A percentile compares a stretch with the other conserved stretches of the same genome.
Conservation (phyloP, 2,113 vertebrate species). For the Peromyscus californicus region DNA sequence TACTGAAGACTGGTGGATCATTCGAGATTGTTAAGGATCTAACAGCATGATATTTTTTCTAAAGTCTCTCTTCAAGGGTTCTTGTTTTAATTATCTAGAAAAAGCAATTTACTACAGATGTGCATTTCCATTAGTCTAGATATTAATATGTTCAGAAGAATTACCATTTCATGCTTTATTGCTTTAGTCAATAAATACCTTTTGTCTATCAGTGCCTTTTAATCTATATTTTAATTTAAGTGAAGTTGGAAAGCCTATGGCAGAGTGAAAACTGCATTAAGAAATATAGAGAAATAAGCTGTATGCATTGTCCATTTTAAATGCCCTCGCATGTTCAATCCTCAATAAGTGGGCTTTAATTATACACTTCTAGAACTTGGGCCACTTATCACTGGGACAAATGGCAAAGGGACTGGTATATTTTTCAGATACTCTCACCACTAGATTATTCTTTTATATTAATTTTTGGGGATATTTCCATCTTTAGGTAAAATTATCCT, state of each 20-base stretch:
- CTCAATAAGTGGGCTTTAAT: not conserved
- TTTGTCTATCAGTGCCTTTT: not conserved
- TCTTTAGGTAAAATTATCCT: not conserved
- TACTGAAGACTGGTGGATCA: not conserved
- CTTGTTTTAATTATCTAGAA: constrained; percentile 25
- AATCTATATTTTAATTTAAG: not conserved
- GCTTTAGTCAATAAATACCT: constrained; percentile 49
- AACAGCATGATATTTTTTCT: not conserved
- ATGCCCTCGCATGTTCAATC: not conserved
- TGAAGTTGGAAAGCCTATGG: not conserved
- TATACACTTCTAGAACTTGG: not conserved
- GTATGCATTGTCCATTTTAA: not conserved
- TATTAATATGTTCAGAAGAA: not conserved
- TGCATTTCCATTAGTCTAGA: not conserved
- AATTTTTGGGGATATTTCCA: not conserved
- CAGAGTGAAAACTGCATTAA: not conserved
- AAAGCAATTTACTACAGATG: not conserved
- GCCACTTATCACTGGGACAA: not conserved
- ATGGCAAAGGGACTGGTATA: not conserved
- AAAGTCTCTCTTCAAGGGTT: not conserved
- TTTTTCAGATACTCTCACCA: not conserved
- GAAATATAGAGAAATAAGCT: constrained; percentile 25
- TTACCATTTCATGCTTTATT: constrained; percentile 29
- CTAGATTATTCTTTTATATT: not conserved
- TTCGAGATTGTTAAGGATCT: not conserved